phyloP scores from a whole-genome alignment of 2,888 invertebrate genomes.

The Oxyscelio sp. region DNA sequence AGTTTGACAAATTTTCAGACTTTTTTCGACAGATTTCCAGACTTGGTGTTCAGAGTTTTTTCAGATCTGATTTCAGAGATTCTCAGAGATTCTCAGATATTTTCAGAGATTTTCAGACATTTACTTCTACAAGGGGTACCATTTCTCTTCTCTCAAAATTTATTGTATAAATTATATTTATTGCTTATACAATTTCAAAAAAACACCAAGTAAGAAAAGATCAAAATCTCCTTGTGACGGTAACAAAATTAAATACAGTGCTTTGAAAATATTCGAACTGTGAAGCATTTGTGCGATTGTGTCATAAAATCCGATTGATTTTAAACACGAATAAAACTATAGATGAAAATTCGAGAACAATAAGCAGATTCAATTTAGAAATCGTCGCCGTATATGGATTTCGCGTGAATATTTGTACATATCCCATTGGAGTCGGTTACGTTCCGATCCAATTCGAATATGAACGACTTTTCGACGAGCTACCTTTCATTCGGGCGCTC shows the following conservation, averaged over 20 bases:
- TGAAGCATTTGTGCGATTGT: conserved; percentile 3
- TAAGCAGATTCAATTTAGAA: conserved; percentile 54
- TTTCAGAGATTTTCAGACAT: too few species aligned
- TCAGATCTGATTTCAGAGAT: too few species aligned
- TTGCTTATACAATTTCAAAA: too few species aligned
- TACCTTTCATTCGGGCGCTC: conserved; percentile 36
- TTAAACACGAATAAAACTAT: conserved; percentile 29
- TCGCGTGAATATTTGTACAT: conserved; percentile 24
- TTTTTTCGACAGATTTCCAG: too few species aligned
- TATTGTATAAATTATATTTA: too few species aligned
- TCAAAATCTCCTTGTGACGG: too few species aligned
- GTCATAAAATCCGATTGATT: conserved; percentile 41
- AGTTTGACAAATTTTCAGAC: too few species aligned
- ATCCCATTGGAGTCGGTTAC: conserved; percentile 33
- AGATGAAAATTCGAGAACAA: conserved; percentile 52
- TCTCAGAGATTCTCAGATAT: too few species aligned
- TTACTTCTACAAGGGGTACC: too few species aligned
- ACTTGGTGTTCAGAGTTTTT: too few species aligned
- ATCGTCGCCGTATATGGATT: conserved; percentile 22
- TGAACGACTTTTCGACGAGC: conserved; percentile 42
- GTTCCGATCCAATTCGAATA: conserved; percentile 51
- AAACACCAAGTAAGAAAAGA: too few species aligned
- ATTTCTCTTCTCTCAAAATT: too few species aligned
- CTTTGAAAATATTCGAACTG: neutral
- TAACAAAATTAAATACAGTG: conserved; percentile 26